These are phyloP conservation scores for Sminthurides aquaticus DNA, from an alignment of 2,888 invertebrate genomes.

Conservation along the genomic window DNA sequence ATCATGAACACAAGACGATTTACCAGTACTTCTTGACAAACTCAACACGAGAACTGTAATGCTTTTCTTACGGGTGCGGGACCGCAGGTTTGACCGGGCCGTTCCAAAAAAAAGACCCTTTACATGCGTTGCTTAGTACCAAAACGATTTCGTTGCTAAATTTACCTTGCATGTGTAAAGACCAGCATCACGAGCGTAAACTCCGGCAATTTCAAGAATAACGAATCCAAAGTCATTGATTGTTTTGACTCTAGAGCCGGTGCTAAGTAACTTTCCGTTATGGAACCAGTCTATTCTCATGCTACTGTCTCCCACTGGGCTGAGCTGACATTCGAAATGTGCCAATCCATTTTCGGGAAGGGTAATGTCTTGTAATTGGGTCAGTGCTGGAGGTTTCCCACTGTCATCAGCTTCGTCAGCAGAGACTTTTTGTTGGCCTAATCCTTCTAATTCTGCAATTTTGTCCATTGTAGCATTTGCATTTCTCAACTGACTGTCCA, in stretches of 20 bases:
- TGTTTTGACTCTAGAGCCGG: constrained; percentile 71
- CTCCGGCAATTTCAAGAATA: constrained; percentile 88
- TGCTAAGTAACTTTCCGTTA: constrained; percentile 53
- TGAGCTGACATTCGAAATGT: constrained; percentile 83
- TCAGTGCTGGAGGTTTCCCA: constrained; percentile 81
- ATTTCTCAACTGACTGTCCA: constrained; percentile 83
- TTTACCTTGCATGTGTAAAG: constrained; percentile 74
- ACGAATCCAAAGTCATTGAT: constrained; percentile 97
- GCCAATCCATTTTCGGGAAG: constrained; percentile 80
- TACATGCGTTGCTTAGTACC: no score
- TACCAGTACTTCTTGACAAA: neutral
- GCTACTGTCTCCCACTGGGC: constrained; percentile 83
- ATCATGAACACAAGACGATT: neutral
- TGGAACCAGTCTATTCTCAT: constrained; percentile 97
- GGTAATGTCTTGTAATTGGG: constrained; percentile 74
- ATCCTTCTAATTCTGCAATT: constrained; percentile 82
- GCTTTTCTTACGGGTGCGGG: no score
- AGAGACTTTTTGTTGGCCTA: constrained; percentile 59
- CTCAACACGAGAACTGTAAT: no score
- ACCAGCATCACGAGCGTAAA: constrained; percentile 87
- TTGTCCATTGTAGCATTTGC: constrained; percentile 88
- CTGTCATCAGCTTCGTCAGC: constrained; percentile 66
- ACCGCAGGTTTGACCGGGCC: no score
- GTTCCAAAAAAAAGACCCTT: no score
- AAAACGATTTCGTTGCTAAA: constrained; percentile 5